Base-by-base conservation (phyloP, 2,888 invertebrate species). In the Petrolisthes cinctipes region DNA sequence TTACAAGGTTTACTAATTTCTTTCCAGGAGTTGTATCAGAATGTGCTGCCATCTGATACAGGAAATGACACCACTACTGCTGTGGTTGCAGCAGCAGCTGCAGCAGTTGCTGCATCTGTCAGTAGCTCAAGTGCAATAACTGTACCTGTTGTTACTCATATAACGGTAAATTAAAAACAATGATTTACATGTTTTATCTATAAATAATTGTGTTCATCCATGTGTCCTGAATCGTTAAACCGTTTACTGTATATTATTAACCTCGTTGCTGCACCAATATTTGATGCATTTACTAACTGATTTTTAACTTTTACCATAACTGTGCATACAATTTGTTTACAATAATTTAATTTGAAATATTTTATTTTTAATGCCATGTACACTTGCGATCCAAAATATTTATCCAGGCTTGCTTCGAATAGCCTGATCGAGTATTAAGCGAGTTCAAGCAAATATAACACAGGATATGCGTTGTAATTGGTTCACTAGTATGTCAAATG, bases 111-210 rank as follows among this genome's bases (percentile, higher is more conserved):
- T 57, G 83, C 83, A 66, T 79, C 86, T 80, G 83, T 83, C 6
- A 87, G 79, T 73, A 87, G 80, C 73, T 78, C 86, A 82, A 83
- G 79, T 79, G 66, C 83, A 71, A 73, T 87, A 56, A 83, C 86
- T 54, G 61, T 83, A 23, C 86, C 86, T 23, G 79, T 87, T 57
- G 86, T 87, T 61, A 73, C 79, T 23, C 86, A 87, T 17, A 56
- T 57, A 11, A 83, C 83, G 11, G 86, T 87, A 79, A 87, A 83
- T 86, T 78, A 9, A 5, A 37, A 37, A 37, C 37, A 37, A 37
- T 37, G 37, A 37, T 37, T 37, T 37, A 37, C 37, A 37, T 37
- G 37, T 37, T 37, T 37, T 37, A 37, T 37, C 37, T 37, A 37
- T 37, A 37, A 37, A 37, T 37, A 37, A 37, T 37, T 37, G 37